phyloP scores from a whole-genome alignment of 2,113 vertebrate genomes.

The Amphiprion ocellaris region DNA sequence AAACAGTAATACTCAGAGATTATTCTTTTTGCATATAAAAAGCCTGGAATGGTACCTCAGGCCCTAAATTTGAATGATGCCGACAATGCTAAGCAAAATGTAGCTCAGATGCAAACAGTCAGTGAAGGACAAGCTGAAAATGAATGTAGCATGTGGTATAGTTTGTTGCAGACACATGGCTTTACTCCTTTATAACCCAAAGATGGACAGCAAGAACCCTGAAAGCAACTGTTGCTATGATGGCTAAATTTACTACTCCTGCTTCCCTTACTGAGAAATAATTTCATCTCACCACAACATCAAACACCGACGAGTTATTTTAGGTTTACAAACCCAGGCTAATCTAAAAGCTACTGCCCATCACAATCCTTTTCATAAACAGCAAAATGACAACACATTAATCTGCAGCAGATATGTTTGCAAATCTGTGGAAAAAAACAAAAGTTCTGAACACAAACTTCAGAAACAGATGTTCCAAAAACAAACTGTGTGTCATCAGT shows the following conservation, averaged over 20 bases:
- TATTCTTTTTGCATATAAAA: slow-evolving; percentile 58
- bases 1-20: slow-evolving; percentile 53
- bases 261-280: not conserved
- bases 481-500: slow-evolving; percentile 48
- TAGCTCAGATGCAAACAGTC: slow-evolving; percentile 30
- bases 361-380: slow-evolving; percentile 51
- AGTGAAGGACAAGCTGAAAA: slow-evolving; percentile 40
- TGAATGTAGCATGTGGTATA: slow-evolving; percentile 38
- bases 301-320: slow-evolving; percentile 31
- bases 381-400: slow-evolving; percentile 49
- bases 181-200: slow-evolving; percentile 34
- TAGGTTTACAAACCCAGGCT: slow-evolving; percentile 12
- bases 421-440: slow-evolving; percentile 23
- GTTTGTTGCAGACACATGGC: slow-evolving; percentile 38
- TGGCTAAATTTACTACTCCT: slow-evolving; percentile 9
- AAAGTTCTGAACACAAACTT: slow-evolving; percentile 39
- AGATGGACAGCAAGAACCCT: slow-evolving; percentile 25
- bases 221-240: slow-evolving; percentile 20
- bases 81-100: slow-evolving; percentile 37
- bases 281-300: slow-evolving; percentile 19
- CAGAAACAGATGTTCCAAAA: slow-evolving; percentile 49
- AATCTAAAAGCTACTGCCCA: slow-evolving; percentile 34
- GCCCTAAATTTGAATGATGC: slow-evolving; percentile 52
- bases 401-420: slow-evolving; percentile 24
- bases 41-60: slow-evolving; percentile 41